Conservation (phyloP, 2,113 vertebrate genomes). For the Myotis lucifugus region DNA sequence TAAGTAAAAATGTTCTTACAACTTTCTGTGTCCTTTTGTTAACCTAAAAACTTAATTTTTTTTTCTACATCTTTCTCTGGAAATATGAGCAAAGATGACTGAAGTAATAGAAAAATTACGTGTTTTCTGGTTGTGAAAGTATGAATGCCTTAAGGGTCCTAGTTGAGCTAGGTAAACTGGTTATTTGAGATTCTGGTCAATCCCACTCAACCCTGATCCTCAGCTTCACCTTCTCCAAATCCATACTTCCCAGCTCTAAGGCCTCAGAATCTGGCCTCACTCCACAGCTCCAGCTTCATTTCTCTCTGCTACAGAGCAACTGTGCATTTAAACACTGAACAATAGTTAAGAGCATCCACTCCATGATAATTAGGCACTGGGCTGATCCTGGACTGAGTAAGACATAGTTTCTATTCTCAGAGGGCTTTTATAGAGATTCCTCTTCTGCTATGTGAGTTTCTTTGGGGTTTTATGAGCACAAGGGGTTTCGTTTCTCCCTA, state of each 20-base stretch:
- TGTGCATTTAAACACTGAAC: not conserved
- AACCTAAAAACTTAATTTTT: not conserved
- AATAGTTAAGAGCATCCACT: not conserved
- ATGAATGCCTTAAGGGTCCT: not conserved
- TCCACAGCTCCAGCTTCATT: not conserved
- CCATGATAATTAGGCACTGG: not conserved
- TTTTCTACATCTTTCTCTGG: not conserved
- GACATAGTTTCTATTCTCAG: not conserved
- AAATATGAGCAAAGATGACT: not conserved
- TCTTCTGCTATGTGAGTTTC: not conserved
- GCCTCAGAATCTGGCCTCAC: not conserved
- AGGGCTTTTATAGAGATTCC: not conserved
- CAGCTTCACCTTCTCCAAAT: not conserved
- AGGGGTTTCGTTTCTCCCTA: not conserved
- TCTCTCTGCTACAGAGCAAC: not conserved
- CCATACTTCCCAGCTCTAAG: not conserved
- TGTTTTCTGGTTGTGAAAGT: not conserved
- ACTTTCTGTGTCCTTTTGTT: not conserved
- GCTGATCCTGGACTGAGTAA: not conserved
- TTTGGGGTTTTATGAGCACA: not conserved
- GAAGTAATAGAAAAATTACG: not conserved
- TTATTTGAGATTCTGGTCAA: constrained; percentile 17
- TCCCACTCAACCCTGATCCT: not conserved
- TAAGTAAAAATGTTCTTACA: constrained; percentile 15
- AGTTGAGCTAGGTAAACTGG: not conserved